phyloP scores from a whole-genome alignment of 2,888 invertebrate species.

The Hermodice carunculata region DNA sequence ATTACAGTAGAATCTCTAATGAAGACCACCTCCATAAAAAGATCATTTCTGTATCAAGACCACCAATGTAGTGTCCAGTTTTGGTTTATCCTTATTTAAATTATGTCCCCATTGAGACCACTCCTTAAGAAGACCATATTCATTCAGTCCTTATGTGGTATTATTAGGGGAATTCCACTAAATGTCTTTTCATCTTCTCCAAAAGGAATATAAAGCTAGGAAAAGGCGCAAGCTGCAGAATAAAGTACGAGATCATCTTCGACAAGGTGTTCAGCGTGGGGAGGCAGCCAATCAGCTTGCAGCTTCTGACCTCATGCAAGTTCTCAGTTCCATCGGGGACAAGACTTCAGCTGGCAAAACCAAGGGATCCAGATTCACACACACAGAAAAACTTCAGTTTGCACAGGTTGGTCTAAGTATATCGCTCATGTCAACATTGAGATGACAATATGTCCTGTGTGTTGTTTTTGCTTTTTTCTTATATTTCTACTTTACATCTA shows the following conservation, averaged over 20 bases:
- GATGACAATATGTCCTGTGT: too few species aligned
- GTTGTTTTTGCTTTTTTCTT: too few species aligned
- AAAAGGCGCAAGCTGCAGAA: slow-evolving; percentile 62
- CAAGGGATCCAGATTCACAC: slow-evolving; percentile 68
- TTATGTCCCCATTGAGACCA: too few species aligned
- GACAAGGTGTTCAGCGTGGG: slow-evolving; percentile 53
- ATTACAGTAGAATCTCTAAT: too few species aligned
- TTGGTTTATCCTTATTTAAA: too few species aligned
- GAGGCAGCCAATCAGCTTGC: slow-evolving; percentile 36
- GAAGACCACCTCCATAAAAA: too few species aligned
- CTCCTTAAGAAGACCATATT: too few species aligned
- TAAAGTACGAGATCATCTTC: slow-evolving; percentile 60
- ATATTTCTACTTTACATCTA: too few species aligned
- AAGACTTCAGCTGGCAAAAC: slow-evolving; percentile 48
- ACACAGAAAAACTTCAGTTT: slow-evolving; percentile 68
- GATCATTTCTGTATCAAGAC: too few species aligned
- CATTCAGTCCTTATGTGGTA: too few species aligned
- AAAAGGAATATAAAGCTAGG: slow-evolving; percentile 61
- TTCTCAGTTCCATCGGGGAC: slow-evolving; percentile 46
- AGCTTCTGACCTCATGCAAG: slow-evolving; percentile 16
- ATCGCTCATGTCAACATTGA: too few species aligned
- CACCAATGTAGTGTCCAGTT: too few species aligned
- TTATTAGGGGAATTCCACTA: not conserved
- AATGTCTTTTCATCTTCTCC: slow-evolving; percentile 6
- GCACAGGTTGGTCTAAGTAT: slow-evolving; percentile 60